Conservation (phyloP, 2,888 invertebrate genomes). For the Theodoxus fluviatilis region DNA sequence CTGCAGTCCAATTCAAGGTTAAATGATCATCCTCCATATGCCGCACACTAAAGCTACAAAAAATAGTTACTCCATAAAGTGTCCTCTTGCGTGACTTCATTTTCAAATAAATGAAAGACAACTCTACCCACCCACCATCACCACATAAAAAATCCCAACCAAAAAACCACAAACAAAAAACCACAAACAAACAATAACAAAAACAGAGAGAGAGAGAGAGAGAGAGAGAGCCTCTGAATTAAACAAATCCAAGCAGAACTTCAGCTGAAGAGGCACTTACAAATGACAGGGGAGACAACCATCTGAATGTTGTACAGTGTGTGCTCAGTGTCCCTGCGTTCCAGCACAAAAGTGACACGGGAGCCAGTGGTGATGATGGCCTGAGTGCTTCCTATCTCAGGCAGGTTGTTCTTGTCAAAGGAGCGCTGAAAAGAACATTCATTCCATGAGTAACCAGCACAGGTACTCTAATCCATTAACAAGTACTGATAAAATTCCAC, state of each 20-base stretch:
- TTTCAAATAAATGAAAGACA: no score
- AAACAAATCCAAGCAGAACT: no score
- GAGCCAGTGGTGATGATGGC: slow-evolving; percentile 29
- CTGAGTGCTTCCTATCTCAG: slow-evolving; percentile 23
- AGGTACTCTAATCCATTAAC: no score
- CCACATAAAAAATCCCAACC: no score
- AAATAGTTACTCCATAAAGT: no score
- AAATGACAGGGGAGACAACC: slow-evolving; percentile 12
- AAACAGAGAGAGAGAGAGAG: neutral
- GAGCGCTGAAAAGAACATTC: slow-evolving; percentile 23
- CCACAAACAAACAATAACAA: neutral
- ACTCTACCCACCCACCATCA: no score
- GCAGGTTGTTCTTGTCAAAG: slow-evolving; percentile 28
- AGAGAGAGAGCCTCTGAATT: neutral
- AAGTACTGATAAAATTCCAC: no score
- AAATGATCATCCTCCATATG: no score
- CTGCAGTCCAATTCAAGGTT: no score
- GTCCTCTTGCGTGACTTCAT: no score
- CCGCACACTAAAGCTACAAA: no score
- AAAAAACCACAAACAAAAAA: neutral
- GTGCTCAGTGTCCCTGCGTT: slow-evolving; percentile 18
- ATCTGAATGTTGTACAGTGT: slow-evolving; percentile 30
- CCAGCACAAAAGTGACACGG: slow-evolving; percentile 28
- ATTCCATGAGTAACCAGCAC: no score
- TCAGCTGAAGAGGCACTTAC: slow-evolving; percentile 9